Base-by-base conservation (phyloP, 2,888 invertebrate species). In the Andrena flavipes region DNA sequence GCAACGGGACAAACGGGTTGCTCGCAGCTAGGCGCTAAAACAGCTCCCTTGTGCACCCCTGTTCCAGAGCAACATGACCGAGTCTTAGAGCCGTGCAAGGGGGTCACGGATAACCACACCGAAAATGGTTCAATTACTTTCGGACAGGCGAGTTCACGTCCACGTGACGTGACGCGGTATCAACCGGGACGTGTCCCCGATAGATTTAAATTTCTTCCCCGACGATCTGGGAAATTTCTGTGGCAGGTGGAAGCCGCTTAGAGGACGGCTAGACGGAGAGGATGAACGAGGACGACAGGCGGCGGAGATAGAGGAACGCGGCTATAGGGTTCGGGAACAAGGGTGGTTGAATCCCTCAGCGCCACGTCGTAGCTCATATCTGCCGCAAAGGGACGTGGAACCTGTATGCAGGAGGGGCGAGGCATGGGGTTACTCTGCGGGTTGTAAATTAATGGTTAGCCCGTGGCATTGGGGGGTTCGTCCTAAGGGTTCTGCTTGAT, bases 371-470 rank as follows among this genome's bases (percentile, higher is more conserved):
- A 92, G 89, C 92, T 92, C 92, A 92, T 92, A 92, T 91, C 90
- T 91, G 88, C 91, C 91, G 91, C 90, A 92, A 92, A 91, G 90
- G 91, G 91, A 90, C 89, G 87, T 84, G 89, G 85, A 90, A 89
- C 88, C 86, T 85, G 86, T 87, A 87, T 84, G 90, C 86, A 87
- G 90, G 87, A 56, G 56, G 88, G 87, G 78, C 85, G 88, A 87
- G 87, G 85, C 84, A 84, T 88, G 87, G 88, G 92, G 92, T 92
- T 92, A 93, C 92, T 91, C 92, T 92, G 92, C 89, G 92, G 92
- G 92, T 93, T 93, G 92, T 93, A 93, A 93, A 93, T 93, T 93
- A 93, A 93, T 93, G 93, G 93, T 92, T 91, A 91, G 91, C 90
- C 91, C 90, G 88, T 90, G 90, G 90, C 88, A 89, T 86, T 42